Base-by-base conservation (phyloP, 2,797 vertebrate species). In the Parauchenoglanis punctatus region DNA sequence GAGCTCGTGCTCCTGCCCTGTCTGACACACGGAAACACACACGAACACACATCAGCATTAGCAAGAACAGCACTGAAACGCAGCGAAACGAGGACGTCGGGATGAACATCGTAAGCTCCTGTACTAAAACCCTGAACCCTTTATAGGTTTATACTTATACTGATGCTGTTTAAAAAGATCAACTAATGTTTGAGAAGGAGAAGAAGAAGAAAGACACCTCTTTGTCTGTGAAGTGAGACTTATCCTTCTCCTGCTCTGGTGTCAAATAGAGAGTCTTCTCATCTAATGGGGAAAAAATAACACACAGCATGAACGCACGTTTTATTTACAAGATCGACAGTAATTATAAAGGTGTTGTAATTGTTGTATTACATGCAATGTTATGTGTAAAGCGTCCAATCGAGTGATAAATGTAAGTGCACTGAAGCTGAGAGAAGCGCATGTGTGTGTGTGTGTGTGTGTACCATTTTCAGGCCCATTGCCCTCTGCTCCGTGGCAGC, bases 211-310 rank as follows among this genome's bases (percentile, higher is more conserved):
- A 25, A 59, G 35, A 89, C 93, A 99, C 99, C 97, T 99, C 99
- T 95, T 99, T 99, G 94, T 99, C 99, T 96, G 97, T 99, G 95
- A 99, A 99, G 94, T 99, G 98, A 90, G 98, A 99, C 94, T 99
- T 99, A 95, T 99, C 99, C 95, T 99, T 99, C 94, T 99, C 98
- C 91, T 99, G 98, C 91, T 99, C 98, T 90, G 98, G 98, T 92
- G 98, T 99, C 94, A 99, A 95, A 95, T 99, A 99, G 90, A 99
- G 96, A 92, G 97, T 97, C 95, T 99, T 99, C 92, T 99, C 97
- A 93, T 99, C 98, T 99, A 68, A 67, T 31, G 17, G 63, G 86
- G 12, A 86, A 17, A 77, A 63, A 77, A 61, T 61, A 25, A 81
- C 0, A 63, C 23, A 81, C 11, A 6, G 18, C 18, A 20, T 78